phyloP scores from a whole-genome alignment of 1,140 invertebrate genomes.

The Eurosta solidaginis region DNA sequence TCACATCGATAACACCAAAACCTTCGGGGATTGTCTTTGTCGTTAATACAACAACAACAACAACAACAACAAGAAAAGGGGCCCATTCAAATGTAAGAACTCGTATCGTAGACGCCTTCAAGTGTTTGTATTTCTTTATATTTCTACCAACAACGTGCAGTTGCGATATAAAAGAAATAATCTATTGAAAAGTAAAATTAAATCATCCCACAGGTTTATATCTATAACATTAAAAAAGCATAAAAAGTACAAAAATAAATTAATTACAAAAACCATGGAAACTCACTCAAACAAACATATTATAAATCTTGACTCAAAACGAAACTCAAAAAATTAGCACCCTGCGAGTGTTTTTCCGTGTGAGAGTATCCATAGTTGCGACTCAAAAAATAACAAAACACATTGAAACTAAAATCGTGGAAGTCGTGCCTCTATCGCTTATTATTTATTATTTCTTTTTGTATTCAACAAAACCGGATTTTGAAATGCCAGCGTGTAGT shows the following conservation, averaged over 20 bases:
- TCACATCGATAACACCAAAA: no score
- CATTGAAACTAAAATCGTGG: background rate
- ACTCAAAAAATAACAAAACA: background rate
- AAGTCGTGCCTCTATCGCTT: background rate
- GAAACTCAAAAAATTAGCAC: background rate
- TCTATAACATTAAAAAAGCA: background rate
- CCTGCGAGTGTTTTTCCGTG: background rate
- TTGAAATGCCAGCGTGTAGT: background rate
- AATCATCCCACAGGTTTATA: background rate
- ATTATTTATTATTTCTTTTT: background rate
- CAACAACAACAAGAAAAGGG: no score
- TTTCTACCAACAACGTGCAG: no score
- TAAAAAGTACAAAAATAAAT: slow-evolving; percentile 10
- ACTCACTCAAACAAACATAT: background rate
- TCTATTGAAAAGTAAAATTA: background rate
- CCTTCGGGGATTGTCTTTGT: no score
- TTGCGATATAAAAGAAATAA: background rate
- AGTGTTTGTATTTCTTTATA: no score
- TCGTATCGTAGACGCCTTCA: no score
- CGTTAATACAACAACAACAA: no score
- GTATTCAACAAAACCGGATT: background rate
- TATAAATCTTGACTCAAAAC: background rate
- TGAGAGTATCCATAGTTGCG: background rate
- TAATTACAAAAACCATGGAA: slow-evolving; percentile 21
- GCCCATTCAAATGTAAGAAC: no score